A percentile compares a stretch with the other conserved stretches of the same genome.
phyloP scores from a whole-genome alignment of 2,797 vertebrate genomes.

The Hephaestus fuliginosus region DNA sequence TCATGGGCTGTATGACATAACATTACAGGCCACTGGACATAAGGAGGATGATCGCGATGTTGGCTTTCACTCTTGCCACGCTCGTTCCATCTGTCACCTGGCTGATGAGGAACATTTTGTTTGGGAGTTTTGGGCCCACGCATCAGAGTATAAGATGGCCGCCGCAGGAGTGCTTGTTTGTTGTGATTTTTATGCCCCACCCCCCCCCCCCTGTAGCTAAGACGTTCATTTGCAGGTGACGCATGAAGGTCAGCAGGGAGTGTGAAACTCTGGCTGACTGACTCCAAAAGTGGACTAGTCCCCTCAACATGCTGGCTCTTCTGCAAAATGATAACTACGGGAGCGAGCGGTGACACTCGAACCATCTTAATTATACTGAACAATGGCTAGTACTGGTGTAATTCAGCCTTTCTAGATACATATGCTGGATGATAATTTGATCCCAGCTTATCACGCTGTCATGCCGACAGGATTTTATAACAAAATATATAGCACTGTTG shows the following conservation, averaged over 20 bases:
- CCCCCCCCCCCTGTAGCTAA: slow-evolving; percentile 11
- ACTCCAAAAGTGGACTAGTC: slow-evolving; percentile 48
- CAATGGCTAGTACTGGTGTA: slow-evolving; percentile 56
- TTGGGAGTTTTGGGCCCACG: neutral
- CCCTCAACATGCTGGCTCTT: slow-evolving; percentile 46
- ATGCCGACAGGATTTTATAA: slow-evolving; percentile 32
- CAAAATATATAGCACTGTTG: slow-evolving; percentile 13
- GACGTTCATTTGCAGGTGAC: slow-evolving; percentile 65
- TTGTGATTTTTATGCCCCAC: slow-evolving; percentile 31
- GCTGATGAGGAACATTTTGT: slow-evolving; percentile 38
- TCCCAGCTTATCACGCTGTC: slow-evolving; percentile 30
- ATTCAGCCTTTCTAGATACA: slow-evolving; percentile 64
- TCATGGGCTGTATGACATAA: slow-evolving; percentile 57
- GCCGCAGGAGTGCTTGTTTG: neutral
- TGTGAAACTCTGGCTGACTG: slow-evolving; percentile 55
- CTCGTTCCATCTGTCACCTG: slow-evolving; percentile 48
- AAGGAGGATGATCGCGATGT: slow-evolving; percentile 30
- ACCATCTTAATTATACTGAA: slow-evolving; percentile 69
- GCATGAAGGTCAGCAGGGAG: slow-evolving; percentile 53
- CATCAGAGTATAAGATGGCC: neutral
- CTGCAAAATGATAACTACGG: slow-evolving; percentile 58
- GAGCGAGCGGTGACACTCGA: slow-evolving; percentile 64
- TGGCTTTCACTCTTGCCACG: slow-evolving; percentile 26
- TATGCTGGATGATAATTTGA: slow-evolving; percentile 51
- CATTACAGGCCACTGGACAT: slow-evolving; percentile 56